Evolutionary conservation across 2,797 vertebrate species (phyloP), one percentile per base, ranked within the genome.

Genomic region (Peromyscus eremicus): DNA sequence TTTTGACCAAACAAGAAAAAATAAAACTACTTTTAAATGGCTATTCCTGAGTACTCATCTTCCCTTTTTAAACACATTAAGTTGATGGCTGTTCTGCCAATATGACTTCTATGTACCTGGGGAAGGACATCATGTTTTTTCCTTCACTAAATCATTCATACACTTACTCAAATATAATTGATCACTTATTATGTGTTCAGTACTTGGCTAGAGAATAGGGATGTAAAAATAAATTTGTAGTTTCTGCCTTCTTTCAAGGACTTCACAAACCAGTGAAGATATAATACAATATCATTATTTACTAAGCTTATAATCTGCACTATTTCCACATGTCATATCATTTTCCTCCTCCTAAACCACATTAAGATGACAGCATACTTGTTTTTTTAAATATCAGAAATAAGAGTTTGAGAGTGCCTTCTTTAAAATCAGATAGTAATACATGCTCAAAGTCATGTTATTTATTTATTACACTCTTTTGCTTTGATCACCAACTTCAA

Each of bases 211-310:
- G 12, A 32, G 23, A 88, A 27, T 75, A 52, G 16, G 66, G 46
- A 64, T 83, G 79, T 12, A 92, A 77, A 79, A 34, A 88, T 68
- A 88, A 94, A 91, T 64, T 81, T 93, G 37, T 70, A 79, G 60
- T 52, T 91, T 49, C 55, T 94, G 19, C 21, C 8, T 91, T 94
- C 5, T 11, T 92, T 88, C 52, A 91, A 92, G 82, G 77, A 94
- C 66, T 88, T 76, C 29, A 90, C 12, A 66, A 84, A 64, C 11
- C 92, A 91, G 27, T 85, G 37, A 91, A 55, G 4, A 94, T 70
- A 34, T 88, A 88, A 71, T 92, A 91, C 97, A 94, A 62, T 94
- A 52, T 81, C 83, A 86, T 81, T 70, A 96, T 46, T 95, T 96
- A 89, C 76, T 91, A 88, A 71, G 34, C 14, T 81, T 64, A 43